A percentile compares a stretch with the other conserved stretches of the same genome.
Evolutionary conservation across 2,113 vertebrate genomes (phyloP).

Genomic region (Athene noctua): DNA sequence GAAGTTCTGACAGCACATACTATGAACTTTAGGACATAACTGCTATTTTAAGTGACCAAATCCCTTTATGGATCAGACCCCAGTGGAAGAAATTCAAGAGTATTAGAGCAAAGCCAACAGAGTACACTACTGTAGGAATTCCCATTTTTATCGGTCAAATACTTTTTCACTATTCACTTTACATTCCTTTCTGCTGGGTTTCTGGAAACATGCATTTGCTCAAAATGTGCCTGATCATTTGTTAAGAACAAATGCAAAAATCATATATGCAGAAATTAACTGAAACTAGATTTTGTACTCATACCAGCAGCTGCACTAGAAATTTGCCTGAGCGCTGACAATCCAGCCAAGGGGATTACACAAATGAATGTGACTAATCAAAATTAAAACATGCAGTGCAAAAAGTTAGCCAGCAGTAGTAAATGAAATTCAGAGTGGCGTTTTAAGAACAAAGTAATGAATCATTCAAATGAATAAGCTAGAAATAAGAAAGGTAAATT

Average conservation of each 20-base stretch:
- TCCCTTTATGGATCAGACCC: neutral
- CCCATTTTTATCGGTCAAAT: neutral
- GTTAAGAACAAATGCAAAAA: neutral
- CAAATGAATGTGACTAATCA: neutral
- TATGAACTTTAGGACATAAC: neutral
- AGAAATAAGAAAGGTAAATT: neutral
- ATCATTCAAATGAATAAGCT: neutral
- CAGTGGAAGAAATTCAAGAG: neutral
- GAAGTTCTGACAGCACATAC: neutral
- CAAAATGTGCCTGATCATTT: neutral
- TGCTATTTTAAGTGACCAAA: neutral
- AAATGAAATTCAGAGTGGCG: neutral
- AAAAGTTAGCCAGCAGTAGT: neutral
- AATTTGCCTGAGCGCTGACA: neutral
- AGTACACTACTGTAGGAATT: neutral
- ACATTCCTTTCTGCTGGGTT: neutral
- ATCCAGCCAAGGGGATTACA: neutral
- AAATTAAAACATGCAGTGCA: neutral
- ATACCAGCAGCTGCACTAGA: neutral
- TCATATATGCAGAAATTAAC: neutral
- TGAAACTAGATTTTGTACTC: neutral
- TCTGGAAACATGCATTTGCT: neutral
- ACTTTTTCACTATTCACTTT: neutral
- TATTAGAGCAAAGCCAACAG: neutral
- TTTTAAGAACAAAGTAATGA: neutral